Evolutionary conservation across 37 sponge, comb jelly and placozoan genomes (phyloP), one percentile per base, ranked within the genome.

Genomic region (Haliclona indistincta): DNA sequence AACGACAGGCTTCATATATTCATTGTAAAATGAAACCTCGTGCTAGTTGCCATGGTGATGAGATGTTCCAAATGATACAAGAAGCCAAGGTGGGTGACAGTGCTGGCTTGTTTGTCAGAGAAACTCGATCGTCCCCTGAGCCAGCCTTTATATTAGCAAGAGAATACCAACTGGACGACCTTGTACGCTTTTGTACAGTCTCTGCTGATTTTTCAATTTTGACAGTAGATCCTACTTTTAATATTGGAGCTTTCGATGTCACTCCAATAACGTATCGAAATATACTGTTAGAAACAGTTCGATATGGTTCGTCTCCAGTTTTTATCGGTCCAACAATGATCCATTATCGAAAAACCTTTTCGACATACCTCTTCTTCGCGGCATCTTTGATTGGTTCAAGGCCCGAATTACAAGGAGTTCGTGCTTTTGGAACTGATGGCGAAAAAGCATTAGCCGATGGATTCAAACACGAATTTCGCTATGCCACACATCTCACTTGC

Each of bases 171-270:
- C n/a, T n/a, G n/a, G n/a, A n/a, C n/a, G n/a, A n/a, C n/a, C n/a
- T n/a, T n/a, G n/a, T n/a, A n/a, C n/a, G 73, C 11, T 81, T 83
- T 43, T 68, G 83, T 36, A 74, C 83, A 47, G 23, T 30, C 15
- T 64, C 69, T 19, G 34, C 38, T 28, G 75, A 68, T 26, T 83
- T 83, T 75, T 30, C 43, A 30, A 54, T 83, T 30, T 33, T 83
- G 23, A 83, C 83, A 13, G 83, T 71, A 13, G 83, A 83, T 45
- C 83, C 83, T 3, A 83, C 83, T 0, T 83, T 81, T 38, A 62
- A 41, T 39, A 52, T 81, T 30, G 81, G 81, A 8, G 81, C 71
- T 26, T 81, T 81, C 43, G 83, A 74, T 40, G 83, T 74, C 10
- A 83, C 76, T 25, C 82, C 82, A 0, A 72, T 69, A n/a, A 66